phyloP scores from a whole-genome alignment of 2,888 invertebrate species.

The Ligdia adustata region DNA sequence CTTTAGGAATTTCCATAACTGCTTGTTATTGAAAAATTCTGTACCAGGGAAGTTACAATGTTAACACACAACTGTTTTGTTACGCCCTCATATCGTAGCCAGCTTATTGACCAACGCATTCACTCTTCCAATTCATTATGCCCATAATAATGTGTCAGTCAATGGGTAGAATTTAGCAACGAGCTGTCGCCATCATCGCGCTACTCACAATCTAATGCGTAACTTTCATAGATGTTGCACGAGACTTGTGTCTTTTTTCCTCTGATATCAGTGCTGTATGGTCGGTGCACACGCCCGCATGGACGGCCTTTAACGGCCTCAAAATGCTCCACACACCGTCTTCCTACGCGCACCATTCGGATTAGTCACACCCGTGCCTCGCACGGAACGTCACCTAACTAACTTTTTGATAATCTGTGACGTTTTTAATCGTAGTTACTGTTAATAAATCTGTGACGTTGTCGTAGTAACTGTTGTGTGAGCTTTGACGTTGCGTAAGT shows the following conservation, averaged over 20 bases:
- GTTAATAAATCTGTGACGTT: slow-evolving; percentile 12
- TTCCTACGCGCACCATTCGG: slow-evolving; percentile 50
- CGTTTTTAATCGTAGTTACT: slow-evolving; percentile 1
- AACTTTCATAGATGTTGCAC: neutral
- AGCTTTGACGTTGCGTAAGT: slow-evolving; percentile 50
- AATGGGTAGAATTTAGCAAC: slow-evolving; percentile 36
- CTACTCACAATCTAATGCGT: neutral
- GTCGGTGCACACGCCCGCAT: slow-evolving; percentile 40
- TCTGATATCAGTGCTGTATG: slow-evolving; percentile 10
- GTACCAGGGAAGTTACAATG: too few species aligned
- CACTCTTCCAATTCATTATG: slow-evolving; percentile 12
- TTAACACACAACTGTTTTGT: slow-evolving; percentile 2
- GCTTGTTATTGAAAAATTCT: too few species aligned
- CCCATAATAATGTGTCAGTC: slow-evolving; percentile 27
- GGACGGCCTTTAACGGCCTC: slow-evolving; percentile 61
- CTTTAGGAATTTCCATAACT: too few species aligned
- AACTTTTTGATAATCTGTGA: slow-evolving; percentile 15
- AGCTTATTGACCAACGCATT: slow-evolving; percentile 21
- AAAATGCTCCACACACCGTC: slow-evolving; percentile 44
- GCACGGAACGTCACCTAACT: slow-evolving; percentile 12
- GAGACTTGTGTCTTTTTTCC: slow-evolving; percentile 4
- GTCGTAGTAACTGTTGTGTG: slow-evolving; percentile 7
- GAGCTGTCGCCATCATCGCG: slow-evolving; percentile 30
- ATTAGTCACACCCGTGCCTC: slow-evolving; percentile 54
- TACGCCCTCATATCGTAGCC: slow-evolving; percentile 17